Conservation (phyloP, 92 coral and sea anemone species). For the Parazoanthus swiftii region DNA sequence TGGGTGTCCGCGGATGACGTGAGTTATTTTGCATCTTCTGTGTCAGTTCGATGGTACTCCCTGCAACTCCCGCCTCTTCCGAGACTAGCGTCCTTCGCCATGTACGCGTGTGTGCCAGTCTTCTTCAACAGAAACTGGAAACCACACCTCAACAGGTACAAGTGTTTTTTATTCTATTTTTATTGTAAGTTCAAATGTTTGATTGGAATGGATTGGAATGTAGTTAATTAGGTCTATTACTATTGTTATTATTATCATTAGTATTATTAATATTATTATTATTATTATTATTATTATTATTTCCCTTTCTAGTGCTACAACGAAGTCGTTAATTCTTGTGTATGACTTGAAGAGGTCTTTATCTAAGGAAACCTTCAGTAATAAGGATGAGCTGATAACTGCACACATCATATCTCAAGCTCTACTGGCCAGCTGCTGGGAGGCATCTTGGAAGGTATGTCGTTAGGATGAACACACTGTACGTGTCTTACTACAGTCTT, state of each 20-base stretch:
- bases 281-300: neutral
- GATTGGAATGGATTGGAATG: too few species aligned
- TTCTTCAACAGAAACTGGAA: constrained; percentile 90
- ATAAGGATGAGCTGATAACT: constrained; percentile 79
- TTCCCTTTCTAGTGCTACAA: constrained; percentile 60
- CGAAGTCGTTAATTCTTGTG: constrained; percentile 62
- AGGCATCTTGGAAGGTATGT: constrained; percentile 87
- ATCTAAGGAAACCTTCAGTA: constrained; percentile 51
- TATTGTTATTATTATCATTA: too few species aligned
- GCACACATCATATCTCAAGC: constrained; percentile 66
- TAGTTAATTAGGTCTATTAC: too few species aligned
- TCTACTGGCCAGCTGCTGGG: constrained; percentile 78
- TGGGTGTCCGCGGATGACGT: constrained; percentile 67
- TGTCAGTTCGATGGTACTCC: constrained; percentile 83
- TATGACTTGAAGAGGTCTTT: constrained; percentile 57
- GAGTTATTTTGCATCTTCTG: constrained; percentile 68
- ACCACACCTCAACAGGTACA: constrained; percentile 81
- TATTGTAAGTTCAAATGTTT: too few species aligned
- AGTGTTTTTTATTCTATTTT: too few species aligned
- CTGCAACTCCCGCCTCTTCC: constrained; percentile 79
- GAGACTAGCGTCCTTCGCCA: constrained; percentile 59
- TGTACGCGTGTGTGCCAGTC: constrained; percentile 83
- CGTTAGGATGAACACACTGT: neutral
- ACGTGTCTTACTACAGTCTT: too few species aligned
- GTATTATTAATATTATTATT: neutral